Evolutionary conservation across 2,797 vertebrate genomes (phyloP), one percentile per base, ranked within the genome.

Genomic region (Tinamus major): DNA sequence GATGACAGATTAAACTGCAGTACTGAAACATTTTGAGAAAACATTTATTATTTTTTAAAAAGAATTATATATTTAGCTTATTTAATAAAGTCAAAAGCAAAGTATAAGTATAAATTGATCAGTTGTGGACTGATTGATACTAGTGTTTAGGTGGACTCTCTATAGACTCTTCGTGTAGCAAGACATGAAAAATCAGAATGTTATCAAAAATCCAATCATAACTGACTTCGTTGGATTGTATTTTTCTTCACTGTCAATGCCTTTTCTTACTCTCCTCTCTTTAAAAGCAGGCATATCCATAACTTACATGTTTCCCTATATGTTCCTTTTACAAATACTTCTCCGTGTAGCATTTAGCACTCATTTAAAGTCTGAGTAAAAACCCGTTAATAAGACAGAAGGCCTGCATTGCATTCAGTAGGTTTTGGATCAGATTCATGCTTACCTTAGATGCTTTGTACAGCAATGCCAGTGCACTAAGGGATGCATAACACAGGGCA

Each of bases 371-470:
- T 19, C 72, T 48, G 53, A 65, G 49, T 62, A 58, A 87, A 90
- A 92, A 74, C 21, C 84, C 59, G 33, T 68, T 87, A 90, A 69
- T 67, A 90, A 80, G 89, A 85, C 71, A 77, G 88, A 87, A 94
- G 41, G 75, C 31, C 19, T 86, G 56, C 19, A 17, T 24, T 78
- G 61, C 53, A 82, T 90, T 82, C 64, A 80, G 72, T 31, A n/a
- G 26, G 63, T 59, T 94, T 94, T 94, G 79, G 76, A 92, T 83
- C 39, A 62, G 48, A 56, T 29, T 83, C 41, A 39, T 65, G 72
- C 65, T 91, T 90, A 84, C 88, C 80, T 84, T 87, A 75, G 56
- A 76, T 42, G 68, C 63, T 72, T 90, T 79, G 44, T 35, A 29
- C 37, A 68, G 42, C 37, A 8, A 23, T 77, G 76, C 72, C 76